A percentile compares a stretch with the other conserved stretches of the same genome.
Evolutionary conservation across 2,888 invertebrate species (phyloP).

Genomic region (Acrobasis suavella): DNA sequence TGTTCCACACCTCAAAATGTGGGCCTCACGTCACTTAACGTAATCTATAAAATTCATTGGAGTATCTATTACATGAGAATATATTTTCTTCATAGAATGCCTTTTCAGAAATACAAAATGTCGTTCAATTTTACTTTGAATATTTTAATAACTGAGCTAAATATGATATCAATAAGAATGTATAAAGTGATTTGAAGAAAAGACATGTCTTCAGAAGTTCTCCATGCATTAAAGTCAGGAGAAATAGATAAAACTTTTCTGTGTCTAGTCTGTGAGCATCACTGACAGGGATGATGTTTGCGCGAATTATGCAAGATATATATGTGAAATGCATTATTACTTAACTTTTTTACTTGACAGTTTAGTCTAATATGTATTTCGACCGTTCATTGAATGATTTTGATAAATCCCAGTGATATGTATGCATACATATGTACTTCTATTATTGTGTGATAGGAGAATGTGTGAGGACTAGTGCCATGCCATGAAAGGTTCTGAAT

Average conservation of each 20-base stretch:
- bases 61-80: too few relatives aligned
- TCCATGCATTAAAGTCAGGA: conserved; percentile 16
- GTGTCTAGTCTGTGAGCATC: conserved; percentile 81
- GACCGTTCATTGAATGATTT: conserved; percentile 43
- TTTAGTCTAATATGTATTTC: conserved; percentile 43
- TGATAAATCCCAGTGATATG: conserved; percentile 41
- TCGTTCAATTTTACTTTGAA: too few relatives aligned
- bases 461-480: conserved; percentile 81
- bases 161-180: too few relatives aligned
- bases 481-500: conserved; percentile 81
- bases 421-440: conserved; percentile 51
- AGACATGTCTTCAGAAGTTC: neutral
- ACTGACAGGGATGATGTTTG: conserved; percentile 80
- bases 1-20: too few relatives aligned
- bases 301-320: conserved; percentile 79
- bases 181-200: neutral
- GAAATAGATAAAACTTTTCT: conserved; percentile 42
- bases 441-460: conserved; percentile 77
- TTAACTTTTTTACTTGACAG: conserved; percentile 44
- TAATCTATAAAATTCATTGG: too few relatives aligned
- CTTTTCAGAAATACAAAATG: too few relatives aligned
- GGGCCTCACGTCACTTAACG: too few relatives aligned
- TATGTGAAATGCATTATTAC: conserved; percentile 56
- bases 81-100: too few relatives aligned
- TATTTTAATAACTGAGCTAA: too few relatives aligned